A percentile compares a stretch with the other conserved stretches of the same genome.
Evolutionary conservation across 2,888 invertebrate genomes (phyloP).

Genomic region (Rotaria magnacalcarata): DNA sequence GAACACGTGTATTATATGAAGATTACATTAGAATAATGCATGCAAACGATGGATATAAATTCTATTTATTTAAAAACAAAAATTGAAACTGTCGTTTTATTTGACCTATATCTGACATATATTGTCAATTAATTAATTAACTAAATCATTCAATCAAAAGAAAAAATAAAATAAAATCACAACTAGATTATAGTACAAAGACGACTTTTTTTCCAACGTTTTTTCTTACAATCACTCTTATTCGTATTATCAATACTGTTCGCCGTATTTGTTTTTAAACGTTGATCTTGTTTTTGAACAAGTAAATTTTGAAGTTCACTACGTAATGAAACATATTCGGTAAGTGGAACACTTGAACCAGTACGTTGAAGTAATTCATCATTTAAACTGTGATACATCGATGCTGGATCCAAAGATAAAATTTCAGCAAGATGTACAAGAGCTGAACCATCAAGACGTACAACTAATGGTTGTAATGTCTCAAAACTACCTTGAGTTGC

Average conservation of each 20-base stretch:
- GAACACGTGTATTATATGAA: too few species aligned
- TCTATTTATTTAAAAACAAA: too few species aligned
- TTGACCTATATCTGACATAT: background rate
- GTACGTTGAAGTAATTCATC: conserved; percentile 21
- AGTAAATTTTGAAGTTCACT: background rate
- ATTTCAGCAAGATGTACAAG: conserved; percentile 3
- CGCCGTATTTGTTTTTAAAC: background rate
- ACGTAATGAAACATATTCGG: conserved; percentile 33
- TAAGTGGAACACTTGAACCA: background rate
- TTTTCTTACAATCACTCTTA: background rate
- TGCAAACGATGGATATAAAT: too few species aligned
- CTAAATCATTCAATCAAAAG: background rate
- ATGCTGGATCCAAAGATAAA: background rate
- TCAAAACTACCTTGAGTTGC: background rate
- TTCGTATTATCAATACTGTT: background rate
- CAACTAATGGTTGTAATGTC: background rate
- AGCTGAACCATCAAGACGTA: background rate
- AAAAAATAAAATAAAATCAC: background rate
- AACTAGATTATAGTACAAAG: background rate
- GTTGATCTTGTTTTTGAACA: background rate
- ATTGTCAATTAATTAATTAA: background rate
- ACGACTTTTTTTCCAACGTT: background rate
- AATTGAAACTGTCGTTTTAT: background rate
- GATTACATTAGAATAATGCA: too few species aligned
- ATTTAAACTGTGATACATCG: conserved; percentile 33